Conservation (phyloP, 2,113 vertebrate genomes). For the Bubo scandiacus region DNA sequence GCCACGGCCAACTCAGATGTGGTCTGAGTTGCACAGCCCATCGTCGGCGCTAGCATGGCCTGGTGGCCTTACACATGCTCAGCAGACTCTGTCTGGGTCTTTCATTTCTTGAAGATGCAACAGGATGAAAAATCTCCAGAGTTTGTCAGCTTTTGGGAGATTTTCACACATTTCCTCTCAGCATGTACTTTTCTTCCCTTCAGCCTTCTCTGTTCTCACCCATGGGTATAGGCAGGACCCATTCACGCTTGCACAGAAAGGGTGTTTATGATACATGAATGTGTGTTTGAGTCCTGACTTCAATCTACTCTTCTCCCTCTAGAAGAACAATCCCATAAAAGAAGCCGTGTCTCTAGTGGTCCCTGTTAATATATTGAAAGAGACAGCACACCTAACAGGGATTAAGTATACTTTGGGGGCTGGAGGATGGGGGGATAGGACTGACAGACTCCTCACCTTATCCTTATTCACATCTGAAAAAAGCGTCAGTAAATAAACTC, state of each 20-base stretch:
- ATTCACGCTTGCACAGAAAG: neutral
- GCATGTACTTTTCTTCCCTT: neutral
- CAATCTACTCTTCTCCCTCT: neutral
- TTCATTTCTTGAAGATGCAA: neutral
- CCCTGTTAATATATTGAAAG: neutral
- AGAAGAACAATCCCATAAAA: neutral
- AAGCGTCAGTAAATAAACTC: neutral
- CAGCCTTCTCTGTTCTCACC: neutral
- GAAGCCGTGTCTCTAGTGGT: neutral
- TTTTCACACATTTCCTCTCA: neutral
- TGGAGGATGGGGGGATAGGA: neutral
- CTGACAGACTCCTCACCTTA: neutral
- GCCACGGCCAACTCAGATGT: fast-evolving
- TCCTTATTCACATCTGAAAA: neutral
- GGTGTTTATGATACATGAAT: neutral
- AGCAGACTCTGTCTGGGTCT: neutral
- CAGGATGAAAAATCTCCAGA: neutral
- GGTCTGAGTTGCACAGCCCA: neutral
- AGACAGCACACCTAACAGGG: neutral
- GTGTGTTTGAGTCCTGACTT: neutral
- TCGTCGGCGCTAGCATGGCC: fast-evolving
- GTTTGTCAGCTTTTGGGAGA: neutral
- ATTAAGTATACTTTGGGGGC: neutral
- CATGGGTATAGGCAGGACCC: neutral
- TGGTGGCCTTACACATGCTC: fast-evolving